Conservation (phyloP, 2,113 vertebrate genomes). For the Catagonus wagneri region DNA sequence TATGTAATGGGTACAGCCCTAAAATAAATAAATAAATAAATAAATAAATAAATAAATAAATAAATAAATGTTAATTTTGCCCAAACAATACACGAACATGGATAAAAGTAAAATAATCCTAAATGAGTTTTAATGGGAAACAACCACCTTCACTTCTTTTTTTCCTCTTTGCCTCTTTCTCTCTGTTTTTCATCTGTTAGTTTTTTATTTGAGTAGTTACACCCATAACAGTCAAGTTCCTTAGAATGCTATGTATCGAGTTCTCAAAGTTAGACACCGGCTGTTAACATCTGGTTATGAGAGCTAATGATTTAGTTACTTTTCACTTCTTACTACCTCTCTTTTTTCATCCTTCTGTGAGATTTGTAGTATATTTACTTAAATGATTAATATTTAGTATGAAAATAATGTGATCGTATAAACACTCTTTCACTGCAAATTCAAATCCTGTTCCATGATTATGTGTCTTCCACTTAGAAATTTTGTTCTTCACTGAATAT, state of each 20-base stretch:
- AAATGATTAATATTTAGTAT: not conserved
- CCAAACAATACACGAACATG: not conserved
- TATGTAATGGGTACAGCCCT: too few relatives aligned
- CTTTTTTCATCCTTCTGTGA: not conserved
- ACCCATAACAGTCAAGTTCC: not conserved
- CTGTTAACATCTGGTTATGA: not conserved
- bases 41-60: not conserved
- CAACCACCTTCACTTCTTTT: too few relatives aligned
- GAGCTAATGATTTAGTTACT: too few relatives aligned
- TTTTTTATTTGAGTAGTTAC: not conserved
- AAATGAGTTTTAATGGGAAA: not conserved
- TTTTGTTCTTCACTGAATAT: not conserved
- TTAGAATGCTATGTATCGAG: accelerated
- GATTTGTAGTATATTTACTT: not conserved
- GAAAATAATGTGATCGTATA: not conserved
- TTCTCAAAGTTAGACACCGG: not conserved
- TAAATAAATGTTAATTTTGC: not conserved
- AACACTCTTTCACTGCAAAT: not conserved
- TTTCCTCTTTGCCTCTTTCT: not conserved
- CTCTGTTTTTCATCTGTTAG: not conserved
- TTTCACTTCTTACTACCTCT: accelerated
- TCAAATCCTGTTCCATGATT: too few relatives aligned
- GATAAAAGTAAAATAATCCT: not conserved
- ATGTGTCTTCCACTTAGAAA: not conserved
- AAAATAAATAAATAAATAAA: not conserved